Conservation (phyloP, 2,113 vertebrate species). For the Micromys minutus region DNA sequence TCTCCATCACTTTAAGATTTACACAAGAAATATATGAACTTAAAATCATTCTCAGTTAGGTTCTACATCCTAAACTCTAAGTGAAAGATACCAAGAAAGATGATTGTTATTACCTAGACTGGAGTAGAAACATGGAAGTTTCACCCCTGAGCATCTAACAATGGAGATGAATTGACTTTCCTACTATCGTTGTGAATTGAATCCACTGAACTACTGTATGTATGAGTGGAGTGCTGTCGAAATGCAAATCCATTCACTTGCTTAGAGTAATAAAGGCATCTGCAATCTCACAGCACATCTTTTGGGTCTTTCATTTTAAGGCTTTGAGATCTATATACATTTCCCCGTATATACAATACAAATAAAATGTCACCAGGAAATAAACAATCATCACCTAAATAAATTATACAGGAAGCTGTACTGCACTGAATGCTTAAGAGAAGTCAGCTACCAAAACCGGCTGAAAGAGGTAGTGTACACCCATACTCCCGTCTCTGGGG, state of each 20-base stretch:
- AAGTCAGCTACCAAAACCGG: background rate
- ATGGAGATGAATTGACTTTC: slow-evolving; percentile 31
- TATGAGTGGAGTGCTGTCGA: slow-evolving; percentile 76
- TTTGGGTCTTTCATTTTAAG: slow-evolving; percentile 31
- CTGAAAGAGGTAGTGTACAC: background rate
- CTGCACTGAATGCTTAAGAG: background rate
- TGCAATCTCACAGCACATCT: slow-evolving; percentile 49
- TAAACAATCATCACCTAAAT: background rate
- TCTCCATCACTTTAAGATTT: slow-evolving; percentile 43
- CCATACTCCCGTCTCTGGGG: background rate
- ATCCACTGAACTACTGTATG: slow-evolving; percentile 70
- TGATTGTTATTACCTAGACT: slow-evolving; percentile 23
- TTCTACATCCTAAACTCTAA: slow-evolving; percentile 59
- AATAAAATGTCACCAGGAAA: slow-evolving; percentile 1
- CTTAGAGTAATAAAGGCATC: slow-evolving; percentile 87
- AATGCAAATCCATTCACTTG: slow-evolving; percentile 75
- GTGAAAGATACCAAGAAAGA: background rate
- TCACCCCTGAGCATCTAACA: background rate
- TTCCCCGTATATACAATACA: background rate
- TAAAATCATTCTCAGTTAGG: slow-evolving; percentile 37
- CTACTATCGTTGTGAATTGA: slow-evolving; percentile 63
- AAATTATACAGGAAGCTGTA: background rate
- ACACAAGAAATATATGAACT: slow-evolving; percentile 7
- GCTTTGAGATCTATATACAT: background rate
- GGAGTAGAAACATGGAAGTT: background rate